A percentile compares a stretch with the other conserved stretches of the same genome.
Conservation (phyloP, 2,888 invertebrate genomes). For the Fragum fragum region DNA sequence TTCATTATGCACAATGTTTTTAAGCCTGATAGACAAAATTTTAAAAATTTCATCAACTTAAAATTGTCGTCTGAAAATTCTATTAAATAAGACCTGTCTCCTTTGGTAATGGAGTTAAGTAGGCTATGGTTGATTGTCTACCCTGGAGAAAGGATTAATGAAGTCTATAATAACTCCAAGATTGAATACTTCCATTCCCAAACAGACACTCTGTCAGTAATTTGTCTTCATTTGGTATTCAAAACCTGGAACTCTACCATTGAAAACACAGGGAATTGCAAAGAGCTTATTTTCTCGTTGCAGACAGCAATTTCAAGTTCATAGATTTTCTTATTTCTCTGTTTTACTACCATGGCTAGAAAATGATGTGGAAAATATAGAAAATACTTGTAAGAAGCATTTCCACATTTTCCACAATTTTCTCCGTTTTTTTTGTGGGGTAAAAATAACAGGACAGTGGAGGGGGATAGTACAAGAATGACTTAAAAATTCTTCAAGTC, state of each 20-base stretch:
- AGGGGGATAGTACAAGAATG: no score
- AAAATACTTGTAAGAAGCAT: not conserved
- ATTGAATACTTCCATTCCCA: constrained; percentile 28
- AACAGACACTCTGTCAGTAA: constrained; percentile 25
- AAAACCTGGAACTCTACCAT: not conserved
- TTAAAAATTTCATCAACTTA: no score
- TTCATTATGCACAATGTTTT: no score
- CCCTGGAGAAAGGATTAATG: constrained; percentile 2
- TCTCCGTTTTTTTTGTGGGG: not conserved
- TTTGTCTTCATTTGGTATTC: constrained; percentile 33
- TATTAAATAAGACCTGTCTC: no score
- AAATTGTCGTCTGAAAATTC: no score
- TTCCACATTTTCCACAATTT: constrained; percentile 1
- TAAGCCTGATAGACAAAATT: no score
- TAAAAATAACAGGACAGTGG: not conserved
- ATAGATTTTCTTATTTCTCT: not conserved
- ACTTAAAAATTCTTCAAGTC: no score
- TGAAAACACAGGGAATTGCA: not conserved
- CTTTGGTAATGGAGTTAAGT: no score
- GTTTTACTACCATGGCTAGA: not conserved
- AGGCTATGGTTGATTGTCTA: no score
- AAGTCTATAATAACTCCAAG: constrained; percentile 13
- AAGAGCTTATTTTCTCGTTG: not conserved
- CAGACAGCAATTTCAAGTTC: not conserved
- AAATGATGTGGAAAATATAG: not conserved